phyloP scores from a whole-genome alignment of 2,113 vertebrate species.

The Fregata magnificens region DNA sequence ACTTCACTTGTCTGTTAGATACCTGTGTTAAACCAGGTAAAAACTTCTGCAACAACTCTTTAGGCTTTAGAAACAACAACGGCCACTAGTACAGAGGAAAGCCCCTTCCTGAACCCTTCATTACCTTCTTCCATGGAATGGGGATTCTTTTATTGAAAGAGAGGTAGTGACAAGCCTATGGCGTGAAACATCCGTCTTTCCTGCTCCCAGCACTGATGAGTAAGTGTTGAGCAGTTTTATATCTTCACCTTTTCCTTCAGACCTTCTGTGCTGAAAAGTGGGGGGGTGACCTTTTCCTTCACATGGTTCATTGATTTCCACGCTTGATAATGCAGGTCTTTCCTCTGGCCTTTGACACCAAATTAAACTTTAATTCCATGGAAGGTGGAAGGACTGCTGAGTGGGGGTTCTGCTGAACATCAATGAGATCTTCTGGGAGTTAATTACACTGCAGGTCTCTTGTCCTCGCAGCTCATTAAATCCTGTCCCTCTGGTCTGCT shows the following conservation, averaged over 20 bases:
- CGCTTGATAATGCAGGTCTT: background rate
- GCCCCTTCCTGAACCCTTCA: background rate
- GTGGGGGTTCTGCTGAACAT: background rate
- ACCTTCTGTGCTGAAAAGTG: background rate
- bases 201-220: background rate
- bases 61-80: background rate
- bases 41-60: background rate
- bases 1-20: background rate
- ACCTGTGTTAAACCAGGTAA: background rate
- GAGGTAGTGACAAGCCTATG: background rate
- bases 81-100: background rate
- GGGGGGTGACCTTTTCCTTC: background rate
- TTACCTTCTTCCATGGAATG: background rate
- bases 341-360: constrained; percentile 48
- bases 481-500: background rate
- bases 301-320: background rate
- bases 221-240: background rate
- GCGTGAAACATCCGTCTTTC: background rate
- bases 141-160: background rate
- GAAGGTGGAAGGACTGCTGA: constrained; percentile 19
- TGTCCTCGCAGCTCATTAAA: constrained; percentile 22
- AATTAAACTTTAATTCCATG: constrained; percentile 65
- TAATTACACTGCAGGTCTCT: constrained; percentile 56
- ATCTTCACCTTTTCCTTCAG: background rate
- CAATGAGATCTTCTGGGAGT: constrained; percentile 38